These are phyloP conservation scores for Rousettus madagascariensis DNA, from an alignment of 2,797 vertebrate species.

Conservation along the genomic window DNA sequence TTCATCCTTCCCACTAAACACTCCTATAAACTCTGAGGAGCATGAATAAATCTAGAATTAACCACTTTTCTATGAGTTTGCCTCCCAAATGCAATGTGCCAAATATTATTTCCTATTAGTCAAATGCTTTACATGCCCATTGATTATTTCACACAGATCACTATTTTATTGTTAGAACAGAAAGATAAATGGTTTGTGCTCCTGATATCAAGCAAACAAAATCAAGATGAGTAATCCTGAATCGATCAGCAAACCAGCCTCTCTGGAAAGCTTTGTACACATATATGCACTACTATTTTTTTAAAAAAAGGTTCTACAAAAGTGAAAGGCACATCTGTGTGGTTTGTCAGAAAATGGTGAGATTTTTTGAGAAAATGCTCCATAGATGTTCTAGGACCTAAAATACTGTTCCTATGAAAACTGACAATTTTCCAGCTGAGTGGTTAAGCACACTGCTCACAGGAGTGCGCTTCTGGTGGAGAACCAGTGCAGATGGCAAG, in stretches of 20 bases:
- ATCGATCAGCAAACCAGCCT: constrained; percentile 1
- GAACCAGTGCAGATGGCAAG: constrained; percentile 64
- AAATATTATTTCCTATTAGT: background rate
- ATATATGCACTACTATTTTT: constrained; percentile 62
- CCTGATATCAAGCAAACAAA: constrained; percentile 59
- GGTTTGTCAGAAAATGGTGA: constrained; percentile 72
- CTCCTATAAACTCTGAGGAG: background rate
- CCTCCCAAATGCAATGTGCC: background rate
- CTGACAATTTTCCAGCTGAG: constrained; percentile 81
- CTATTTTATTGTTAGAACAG: constrained; percentile 40
- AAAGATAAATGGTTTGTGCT: constrained; percentile 54
- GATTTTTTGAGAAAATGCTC: constrained; percentile 79
- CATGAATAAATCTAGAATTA: constrained; percentile 12
- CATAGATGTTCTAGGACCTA: constrained; percentile 79
- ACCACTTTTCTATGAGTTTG: background rate
- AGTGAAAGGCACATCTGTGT: constrained; percentile 78
- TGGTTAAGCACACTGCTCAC: constrained; percentile 69
- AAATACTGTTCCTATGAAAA: constrained; percentile 76
- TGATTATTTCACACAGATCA: constrained; percentile 9
- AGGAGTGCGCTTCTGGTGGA: constrained; percentile 64
- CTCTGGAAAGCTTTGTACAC: background rate
- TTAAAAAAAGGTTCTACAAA: constrained; percentile 60
- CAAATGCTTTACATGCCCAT: background rate
- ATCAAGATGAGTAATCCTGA: constrained; percentile 54
- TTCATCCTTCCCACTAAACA: background rate